Conservation (phyloP, 2,888 invertebrate genomes). For the Mycogona germanica region DNA sequence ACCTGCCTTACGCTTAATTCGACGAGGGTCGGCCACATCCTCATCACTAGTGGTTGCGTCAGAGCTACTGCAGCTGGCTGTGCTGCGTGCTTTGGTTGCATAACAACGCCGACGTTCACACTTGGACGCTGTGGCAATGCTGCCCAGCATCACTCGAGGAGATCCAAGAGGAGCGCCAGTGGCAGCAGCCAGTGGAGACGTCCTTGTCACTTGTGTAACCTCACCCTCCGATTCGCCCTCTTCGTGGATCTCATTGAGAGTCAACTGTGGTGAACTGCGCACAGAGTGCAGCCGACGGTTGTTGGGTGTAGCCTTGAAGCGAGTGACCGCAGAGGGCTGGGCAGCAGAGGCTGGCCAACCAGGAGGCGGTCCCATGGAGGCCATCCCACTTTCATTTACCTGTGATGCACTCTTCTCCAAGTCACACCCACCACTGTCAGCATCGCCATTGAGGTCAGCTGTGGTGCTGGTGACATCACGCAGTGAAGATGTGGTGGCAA, state of each 20-base stretch:
- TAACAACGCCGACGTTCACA: slow-evolving; percentile 45
- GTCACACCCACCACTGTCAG: not conserved
- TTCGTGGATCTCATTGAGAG: slow-evolving; percentile 54
- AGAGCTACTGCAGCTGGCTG: slow-evolving; percentile 87
- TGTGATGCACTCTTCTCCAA: no score
- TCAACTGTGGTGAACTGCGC: slow-evolving; percentile 40
- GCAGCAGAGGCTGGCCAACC: slow-evolving; percentile 21
- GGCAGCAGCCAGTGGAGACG: slow-evolving; percentile 19
- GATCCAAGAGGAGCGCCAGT: slow-evolving; percentile 27
- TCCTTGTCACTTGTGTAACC: slow-evolving; percentile 16
- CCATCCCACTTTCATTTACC: not conserved
- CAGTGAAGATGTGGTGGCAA: not conserved
- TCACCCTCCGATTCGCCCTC: slow-evolving; percentile 43
- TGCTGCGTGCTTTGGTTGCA: slow-evolving; percentile 56
- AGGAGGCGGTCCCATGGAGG: slow-evolving; percentile 8
- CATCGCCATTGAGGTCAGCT: not conserved
- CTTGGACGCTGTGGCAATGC: no score
- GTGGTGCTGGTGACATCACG: not conserved
- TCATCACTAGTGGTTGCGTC: slow-evolving; percentile 84
- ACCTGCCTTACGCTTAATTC: slow-evolving; percentile 55
- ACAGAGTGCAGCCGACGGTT: slow-evolving; percentile 37
- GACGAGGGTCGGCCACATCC: slow-evolving; percentile 50
- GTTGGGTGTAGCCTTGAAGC: slow-evolving; percentile 46
- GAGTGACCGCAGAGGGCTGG: slow-evolving; percentile 39
- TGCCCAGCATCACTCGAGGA: slow-evolving; percentile 32